A percentile compares a stretch with the other conserved stretches of the same genome.
Conservation (phyloP, 2,113 vertebrate genomes). For the Corydoras maculifer region DNA sequence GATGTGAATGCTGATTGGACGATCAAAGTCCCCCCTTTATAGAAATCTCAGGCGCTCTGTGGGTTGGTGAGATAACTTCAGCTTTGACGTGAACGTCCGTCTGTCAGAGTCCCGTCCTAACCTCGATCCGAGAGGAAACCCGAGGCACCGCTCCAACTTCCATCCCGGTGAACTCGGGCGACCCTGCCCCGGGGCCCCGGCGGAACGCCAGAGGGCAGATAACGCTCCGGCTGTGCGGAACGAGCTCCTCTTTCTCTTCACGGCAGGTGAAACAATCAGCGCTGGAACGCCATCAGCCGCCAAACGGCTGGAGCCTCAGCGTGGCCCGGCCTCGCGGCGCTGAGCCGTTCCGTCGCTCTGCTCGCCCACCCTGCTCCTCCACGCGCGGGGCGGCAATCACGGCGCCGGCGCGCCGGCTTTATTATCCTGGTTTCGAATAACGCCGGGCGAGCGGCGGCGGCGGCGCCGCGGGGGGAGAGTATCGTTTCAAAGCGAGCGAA, state of each 20-base stretch:
- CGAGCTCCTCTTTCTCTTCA: background rate
- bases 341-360: background rate
- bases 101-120: background rate
- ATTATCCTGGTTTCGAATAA: slow-evolving; percentile 10
- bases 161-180: background rate
- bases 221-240: background rate
- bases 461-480: background rate
- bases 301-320: background rate
- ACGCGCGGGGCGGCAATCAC: background rate
- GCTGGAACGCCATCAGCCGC: background rate
- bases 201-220: background rate
- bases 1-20: too few relatives aligned
- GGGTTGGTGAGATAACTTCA: too few relatives aligned
- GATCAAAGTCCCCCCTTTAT: too few relatives aligned
- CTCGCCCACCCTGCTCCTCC: background rate
- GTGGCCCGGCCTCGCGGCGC: background rate
- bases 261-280: background rate
- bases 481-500: slow-evolving; percentile 41
- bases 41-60: too few relatives aligned
- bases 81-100: too few relatives aligned
- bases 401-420: background rate
- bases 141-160: background rate
- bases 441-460: background rate
- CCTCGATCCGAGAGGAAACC: background rate
- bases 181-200: background rate